phyloP scores from a whole-genome alignment of 2,113 vertebrate genomes.

The Phyllostomus discolor region DNA sequence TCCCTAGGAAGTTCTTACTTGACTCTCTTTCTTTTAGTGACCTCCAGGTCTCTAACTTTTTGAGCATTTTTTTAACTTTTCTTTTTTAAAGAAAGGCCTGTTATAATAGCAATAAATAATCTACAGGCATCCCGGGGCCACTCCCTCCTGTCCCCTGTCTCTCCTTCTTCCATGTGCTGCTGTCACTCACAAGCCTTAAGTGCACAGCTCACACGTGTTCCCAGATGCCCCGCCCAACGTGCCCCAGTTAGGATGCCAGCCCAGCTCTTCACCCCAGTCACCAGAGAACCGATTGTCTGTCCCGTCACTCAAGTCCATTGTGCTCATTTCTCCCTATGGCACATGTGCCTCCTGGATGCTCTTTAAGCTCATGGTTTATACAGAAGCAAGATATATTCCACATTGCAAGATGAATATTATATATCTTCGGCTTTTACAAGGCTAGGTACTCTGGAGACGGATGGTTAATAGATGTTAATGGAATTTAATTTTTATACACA shows the following conservation, averaged over 20 bases:
- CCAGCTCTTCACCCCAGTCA: background rate
- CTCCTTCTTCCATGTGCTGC: background rate
- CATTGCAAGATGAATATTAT: conserved; percentile 54
- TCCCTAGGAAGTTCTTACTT: background rate
- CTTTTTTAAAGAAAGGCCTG: conserved; percentile 38
- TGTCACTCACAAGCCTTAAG: conserved; percentile 44
- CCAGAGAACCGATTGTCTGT: background rate
- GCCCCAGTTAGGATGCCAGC: conserved; percentile 47
- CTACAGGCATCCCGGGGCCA: conserved; percentile 27
- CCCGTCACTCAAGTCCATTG: conserved; percentile 4
- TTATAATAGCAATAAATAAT: conserved; percentile 34
- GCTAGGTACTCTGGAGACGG: conserved; percentile 35
- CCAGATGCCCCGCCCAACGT: background rate
- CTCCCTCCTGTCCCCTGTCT: conserved; percentile 36
- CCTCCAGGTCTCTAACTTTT: conserved; percentile 20
- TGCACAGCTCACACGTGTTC: conserved; percentile 13
- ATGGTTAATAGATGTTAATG: conserved; percentile 59
- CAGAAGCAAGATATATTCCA: conserved; percentile 32
- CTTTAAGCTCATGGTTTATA: conserved; percentile 37
- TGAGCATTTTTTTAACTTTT: background rate
- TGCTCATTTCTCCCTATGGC: background rate
- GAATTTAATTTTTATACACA: conserved; percentile 57
- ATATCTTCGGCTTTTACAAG: conserved; percentile 53
- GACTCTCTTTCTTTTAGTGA: conserved; percentile 7
- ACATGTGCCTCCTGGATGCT: background rate